A percentile compares a stretch with the other conserved stretches of the same genome.
These are phyloP conservation scores for Plebejus argus DNA, from an alignment of 2,888 invertebrate species.

Conservation along the genomic window DNA sequence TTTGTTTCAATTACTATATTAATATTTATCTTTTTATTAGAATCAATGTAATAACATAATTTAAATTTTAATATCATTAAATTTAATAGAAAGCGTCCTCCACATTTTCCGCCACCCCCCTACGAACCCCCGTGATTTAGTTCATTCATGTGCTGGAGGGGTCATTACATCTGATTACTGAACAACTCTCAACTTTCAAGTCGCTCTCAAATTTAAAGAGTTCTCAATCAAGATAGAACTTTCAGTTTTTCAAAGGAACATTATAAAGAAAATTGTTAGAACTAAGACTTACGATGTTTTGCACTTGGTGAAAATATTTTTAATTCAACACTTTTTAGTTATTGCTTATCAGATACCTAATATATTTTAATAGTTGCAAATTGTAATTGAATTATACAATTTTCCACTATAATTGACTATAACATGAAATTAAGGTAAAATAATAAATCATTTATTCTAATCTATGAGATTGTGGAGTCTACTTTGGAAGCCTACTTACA, in stretches of 20 bases:
- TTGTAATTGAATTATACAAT: too few species aligned
- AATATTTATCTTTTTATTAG: too few species aligned
- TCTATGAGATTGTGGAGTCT: too few species aligned
- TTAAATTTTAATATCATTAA: too few species aligned
- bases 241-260: not conserved
- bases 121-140: not conserved
- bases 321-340: not conserved
- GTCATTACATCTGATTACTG: conserved; percentile 1
- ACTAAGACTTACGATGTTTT: not conserved
- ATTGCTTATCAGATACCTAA: too few species aligned
- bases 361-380: too few species aligned
- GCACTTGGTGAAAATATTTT: not conserved
- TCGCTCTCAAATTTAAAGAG: not conserved
- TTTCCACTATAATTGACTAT: too few species aligned
- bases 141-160: not conserved
- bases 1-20: too few species aligned
- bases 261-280: not conserved
- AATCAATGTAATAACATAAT: too few species aligned
- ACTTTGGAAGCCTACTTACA: too few species aligned
- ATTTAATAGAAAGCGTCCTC: not conserved
- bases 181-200: not conserved
- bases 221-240: not conserved
- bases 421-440: too few species aligned
- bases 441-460: too few species aligned
- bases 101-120: not conserved